phyloP scores from a whole-genome alignment of 2,797 vertebrate species.

The Lateolabrax maculatus region DNA sequence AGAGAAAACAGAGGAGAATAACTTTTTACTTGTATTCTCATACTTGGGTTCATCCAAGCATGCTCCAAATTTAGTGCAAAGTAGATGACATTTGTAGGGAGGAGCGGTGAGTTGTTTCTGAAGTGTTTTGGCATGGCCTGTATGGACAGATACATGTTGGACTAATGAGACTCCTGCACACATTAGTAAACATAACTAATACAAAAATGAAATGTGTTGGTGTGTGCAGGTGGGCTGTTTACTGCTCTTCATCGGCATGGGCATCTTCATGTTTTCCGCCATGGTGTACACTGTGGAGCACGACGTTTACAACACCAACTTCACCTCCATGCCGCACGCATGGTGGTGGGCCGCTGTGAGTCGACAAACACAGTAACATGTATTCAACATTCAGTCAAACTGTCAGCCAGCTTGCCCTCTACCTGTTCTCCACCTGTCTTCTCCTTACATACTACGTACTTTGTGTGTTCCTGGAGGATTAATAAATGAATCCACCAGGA shows the following conservation, averaged over 20 bases:
- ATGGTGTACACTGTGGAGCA: constrained; percentile 95
- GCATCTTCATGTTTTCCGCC: constrained; percentile 94
- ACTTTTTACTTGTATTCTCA: not conserved
- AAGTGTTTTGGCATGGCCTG: not conserved
- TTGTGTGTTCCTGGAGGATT: not conserved
- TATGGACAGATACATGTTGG: not conserved
- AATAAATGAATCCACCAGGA: not conserved
- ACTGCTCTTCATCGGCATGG: constrained; percentile 94
- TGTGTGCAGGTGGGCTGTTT: constrained; percentile 93
- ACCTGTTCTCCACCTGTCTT: not conserved
- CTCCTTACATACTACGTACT: not conserved
- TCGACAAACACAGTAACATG: not conserved
- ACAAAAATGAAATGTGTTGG: not conserved
- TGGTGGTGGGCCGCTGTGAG: constrained; percentile 98
- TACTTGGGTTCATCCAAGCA: too few relatives aligned
- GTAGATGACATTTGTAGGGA: not conserved
- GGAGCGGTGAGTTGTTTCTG: too few relatives aligned
- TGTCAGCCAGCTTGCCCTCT: not conserved
- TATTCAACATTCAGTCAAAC: not conserved
- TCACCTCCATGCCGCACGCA: constrained; percentile 94
- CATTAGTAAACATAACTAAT: not conserved
- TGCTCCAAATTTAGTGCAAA: not conserved
- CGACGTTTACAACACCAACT: constrained; percentile 93
- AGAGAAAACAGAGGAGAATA: not conserved
- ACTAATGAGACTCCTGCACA: not conserved